Base-by-base conservation (phyloP, 1,140 invertebrate species). In the Achatina immaculata region DNA sequence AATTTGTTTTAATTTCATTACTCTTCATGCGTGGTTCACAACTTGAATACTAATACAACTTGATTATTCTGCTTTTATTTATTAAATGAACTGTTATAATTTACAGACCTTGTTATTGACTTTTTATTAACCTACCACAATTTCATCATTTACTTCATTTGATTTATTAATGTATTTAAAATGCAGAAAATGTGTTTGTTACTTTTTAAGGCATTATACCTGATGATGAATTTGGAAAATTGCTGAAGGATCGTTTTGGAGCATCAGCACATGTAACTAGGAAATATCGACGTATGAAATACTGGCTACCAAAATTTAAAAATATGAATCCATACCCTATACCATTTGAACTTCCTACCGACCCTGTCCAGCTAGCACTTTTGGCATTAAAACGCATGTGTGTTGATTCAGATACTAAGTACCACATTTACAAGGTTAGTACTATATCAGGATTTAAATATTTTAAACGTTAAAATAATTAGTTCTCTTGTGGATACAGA, bases 241-340 rank as follows among this genome's bases (percentile, higher is more conserved):
- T 98, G 86, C 89, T 99, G 0, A 83, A 95, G 14, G 95, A 95
- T 87, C 94, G 95, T 58, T 99, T 99, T 93, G 97, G 98, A 0
- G 92, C 92, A 78, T 92, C 94, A 85, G 94, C 94, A 19, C 93
- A 94, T 88, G 95, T 96, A 0, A 89, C 96, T 21, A 92, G 95
- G 81, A 98, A 98, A 89, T 96, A 94, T 88, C 95, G 94, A 92
- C 93, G 97, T 68, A 97, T 99, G 95, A 94, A 96, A 93, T 99
- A 99, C 88, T 99, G 98, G 98, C 95, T 98, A 95, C 97, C 98
- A 4, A 99, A 99, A 91, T 97, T 99, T 87, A 96, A 95, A 88
- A 95, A 99, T 90, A 89, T 95, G 0, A 97, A 96, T 84, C 98
- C 98, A 1, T 99, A 96, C 94, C 94, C 94, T 0, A 88, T 98